A percentile compares a stretch with the other conserved stretches of the same genome.
Conservation (phyloP, 2,888 invertebrate genomes). For the Oeneis ivallda region DNA sequence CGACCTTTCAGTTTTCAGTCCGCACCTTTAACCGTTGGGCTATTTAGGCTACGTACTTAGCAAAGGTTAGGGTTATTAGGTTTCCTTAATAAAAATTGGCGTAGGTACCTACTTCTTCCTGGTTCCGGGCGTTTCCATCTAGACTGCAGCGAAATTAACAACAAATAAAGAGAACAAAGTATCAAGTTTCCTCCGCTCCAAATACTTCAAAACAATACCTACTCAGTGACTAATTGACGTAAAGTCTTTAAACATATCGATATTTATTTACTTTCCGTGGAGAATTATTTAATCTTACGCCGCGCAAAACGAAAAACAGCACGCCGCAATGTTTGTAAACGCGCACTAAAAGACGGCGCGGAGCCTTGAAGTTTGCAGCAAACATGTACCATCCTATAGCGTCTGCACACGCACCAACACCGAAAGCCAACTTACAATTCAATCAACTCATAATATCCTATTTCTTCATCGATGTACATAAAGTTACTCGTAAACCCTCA, state of each 20-base stretch:
- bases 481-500: too few species aligned
- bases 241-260: slow-evolving; percentile 36
- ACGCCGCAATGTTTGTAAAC: slow-evolving; percentile 72
- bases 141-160: neutral
- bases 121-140: too few species aligned
- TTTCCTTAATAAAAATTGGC: too few species aligned
- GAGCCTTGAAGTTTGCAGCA: slow-evolving; percentile 72
- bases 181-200: neutral
- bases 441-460: neutral
- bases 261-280: slow-evolving; percentile 61
- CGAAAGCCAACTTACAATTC: neutral
- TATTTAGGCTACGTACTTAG: too few species aligned
- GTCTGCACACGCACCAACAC: slow-evolving; percentile 4
- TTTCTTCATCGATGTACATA: too few species aligned
- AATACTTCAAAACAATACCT: slow-evolving; percentile 28
- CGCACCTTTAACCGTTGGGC: too few species aligned
- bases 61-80: too few species aligned
- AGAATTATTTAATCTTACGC: slow-evolving; percentile 70
- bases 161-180: neutral
- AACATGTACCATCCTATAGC: slow-evolving; percentile 62
- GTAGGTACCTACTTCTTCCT: too few species aligned
- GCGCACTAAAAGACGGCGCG: slow-evolving; percentile 54
- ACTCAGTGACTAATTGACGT: slow-evolving; percentile 28
- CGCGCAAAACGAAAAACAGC: slow-evolving; percentile 68
- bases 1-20: too few species aligned